A percentile compares a stretch with the other conserved stretches of the same genome.
Evolutionary conservation across 2,113 vertebrate genomes (phyloP).

Genomic region (Gasterosteus nipponicus): DNA sequence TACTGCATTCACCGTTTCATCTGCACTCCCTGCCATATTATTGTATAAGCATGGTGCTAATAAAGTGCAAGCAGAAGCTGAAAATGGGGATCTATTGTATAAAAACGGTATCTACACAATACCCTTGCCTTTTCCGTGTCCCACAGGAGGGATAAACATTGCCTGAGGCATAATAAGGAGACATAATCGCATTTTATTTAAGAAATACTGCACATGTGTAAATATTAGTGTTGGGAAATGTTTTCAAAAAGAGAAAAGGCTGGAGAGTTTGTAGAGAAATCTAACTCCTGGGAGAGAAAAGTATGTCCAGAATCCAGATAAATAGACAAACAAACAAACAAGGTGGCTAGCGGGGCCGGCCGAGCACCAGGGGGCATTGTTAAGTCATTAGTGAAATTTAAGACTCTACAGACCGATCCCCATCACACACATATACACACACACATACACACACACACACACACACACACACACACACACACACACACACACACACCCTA

Average conservation of each 20-base stretch:
- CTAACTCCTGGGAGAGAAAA: conserved; percentile 39
- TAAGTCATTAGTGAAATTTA: conserved; percentile 84
- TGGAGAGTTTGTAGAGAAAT: conserved; percentile 26
- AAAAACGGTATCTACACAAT: conserved; percentile 6
- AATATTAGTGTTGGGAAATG: conserved; percentile 49
- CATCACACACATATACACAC: conserved; percentile 44
- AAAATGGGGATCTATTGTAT: conserved; percentile 4
- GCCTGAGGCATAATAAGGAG: conserved; percentile 1
- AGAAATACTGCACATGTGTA: conserved; percentile 44
- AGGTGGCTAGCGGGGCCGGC: conserved; percentile 46
- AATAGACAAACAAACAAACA: conserved; percentile 78
- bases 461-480: conserved; percentile 45
- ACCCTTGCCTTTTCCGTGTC: conserved; percentile 9
- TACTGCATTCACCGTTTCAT: not conserved
- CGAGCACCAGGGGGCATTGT: conserved; percentile 76
- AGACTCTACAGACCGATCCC: conserved; percentile 62
- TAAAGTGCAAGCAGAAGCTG: not conserved
- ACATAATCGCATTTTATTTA: conserved; percentile 24
- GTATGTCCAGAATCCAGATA: conserved; percentile 64
- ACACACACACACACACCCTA: conserved; percentile 34
- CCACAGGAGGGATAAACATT: conserved; percentile 13
- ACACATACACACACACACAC: conserved; percentile 47
- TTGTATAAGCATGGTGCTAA: not conserved
- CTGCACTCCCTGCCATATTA: not conserved
- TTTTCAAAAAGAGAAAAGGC: conserved; percentile 40